Conservation (phyloP, 2,888 invertebrate species). For the Emmelina monodactyla region DNA sequence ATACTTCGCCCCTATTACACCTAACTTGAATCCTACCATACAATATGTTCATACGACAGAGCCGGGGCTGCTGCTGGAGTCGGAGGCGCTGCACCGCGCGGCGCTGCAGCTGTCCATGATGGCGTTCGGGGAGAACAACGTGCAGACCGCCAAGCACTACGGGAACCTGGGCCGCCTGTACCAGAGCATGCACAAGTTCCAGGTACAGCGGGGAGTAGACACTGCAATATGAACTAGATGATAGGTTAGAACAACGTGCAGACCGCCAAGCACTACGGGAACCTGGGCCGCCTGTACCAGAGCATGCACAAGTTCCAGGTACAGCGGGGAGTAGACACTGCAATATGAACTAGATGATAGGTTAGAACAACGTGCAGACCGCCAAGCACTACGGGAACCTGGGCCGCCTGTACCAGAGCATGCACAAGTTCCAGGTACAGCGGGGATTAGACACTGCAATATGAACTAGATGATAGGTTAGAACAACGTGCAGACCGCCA, state of each 20-base stretch:
- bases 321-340: neutral
- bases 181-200: slow-evolving; percentile 90
- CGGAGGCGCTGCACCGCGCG: slow-evolving; percentile 84
- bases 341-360: no score
- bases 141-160: slow-evolving; percentile 95
- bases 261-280: slow-evolving; percentile 96
- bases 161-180: slow-evolving; percentile 93
- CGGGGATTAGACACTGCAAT: no score
- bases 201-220: slow-evolving; percentile 52
- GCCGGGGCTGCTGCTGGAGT: slow-evolving; percentile 74
- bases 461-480: no score
- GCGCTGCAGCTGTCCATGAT: slow-evolving; percentile 81
- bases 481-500: slow-evolving; percentile 93
- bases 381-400: slow-evolving; percentile 96
- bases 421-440: slow-evolving; percentile 83
- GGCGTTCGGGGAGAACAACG: slow-evolving; percentile 91
- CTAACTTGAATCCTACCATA: no score
- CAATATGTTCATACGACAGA: slow-evolving; percentile 31
- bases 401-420: slow-evolving; percentile 92
- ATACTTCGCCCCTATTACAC: no score
- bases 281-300: slow-evolving; percentile 92
- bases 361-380: slow-evolving; percentile 93
- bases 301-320: slow-evolving; percentile 89
- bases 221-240: no score
- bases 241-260: slow-evolving; percentile 95